Conservation (phyloP, 1,140 invertebrate species). For the Hesperophylax magnus region DNA sequence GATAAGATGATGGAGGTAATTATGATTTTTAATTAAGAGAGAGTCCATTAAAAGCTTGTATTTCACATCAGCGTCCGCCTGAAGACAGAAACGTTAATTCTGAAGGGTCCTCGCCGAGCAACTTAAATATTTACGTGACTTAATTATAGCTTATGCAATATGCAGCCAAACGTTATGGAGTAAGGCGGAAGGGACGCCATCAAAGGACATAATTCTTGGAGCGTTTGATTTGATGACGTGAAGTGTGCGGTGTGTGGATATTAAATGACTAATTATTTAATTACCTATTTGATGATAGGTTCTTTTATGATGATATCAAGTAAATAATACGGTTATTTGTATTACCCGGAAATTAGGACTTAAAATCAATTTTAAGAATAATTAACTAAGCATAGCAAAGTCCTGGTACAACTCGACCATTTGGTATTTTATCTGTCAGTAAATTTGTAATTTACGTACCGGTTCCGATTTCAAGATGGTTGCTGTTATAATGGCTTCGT, state of each 20-base stretch:
- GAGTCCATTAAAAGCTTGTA: constrained; percentile 34
- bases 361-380: too few relatives aligned
- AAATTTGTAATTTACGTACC: too few relatives aligned
- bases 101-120: constrained; percentile 32
- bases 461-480: too few relatives aligned
- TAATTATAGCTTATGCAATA: constrained; percentile 58
- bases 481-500: too few relatives aligned
- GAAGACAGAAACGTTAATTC: constrained; percentile 26
- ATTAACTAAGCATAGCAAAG: too few relatives aligned
- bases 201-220: constrained; percentile 40
- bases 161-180: constrained; percentile 41
- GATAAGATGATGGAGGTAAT: constrained; percentile 35
- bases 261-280: background rate
- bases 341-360: too few relatives aligned
- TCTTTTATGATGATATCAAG: too few relatives aligned
- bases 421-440: too few relatives aligned
- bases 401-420: too few relatives aligned
- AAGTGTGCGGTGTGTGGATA: constrained; percentile 10
- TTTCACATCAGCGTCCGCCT: constrained; percentile 20
- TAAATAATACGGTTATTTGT: too few relatives aligned
- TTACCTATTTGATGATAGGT: background rate
- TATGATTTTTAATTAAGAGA: constrained; percentile 54
- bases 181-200: constrained; percentile 16
- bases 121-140: constrained; percentile 59
- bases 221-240: constrained; percentile 31